Conservation (phyloP, 2,888 invertebrate species). For the Mythimna albipuncta region DNA sequence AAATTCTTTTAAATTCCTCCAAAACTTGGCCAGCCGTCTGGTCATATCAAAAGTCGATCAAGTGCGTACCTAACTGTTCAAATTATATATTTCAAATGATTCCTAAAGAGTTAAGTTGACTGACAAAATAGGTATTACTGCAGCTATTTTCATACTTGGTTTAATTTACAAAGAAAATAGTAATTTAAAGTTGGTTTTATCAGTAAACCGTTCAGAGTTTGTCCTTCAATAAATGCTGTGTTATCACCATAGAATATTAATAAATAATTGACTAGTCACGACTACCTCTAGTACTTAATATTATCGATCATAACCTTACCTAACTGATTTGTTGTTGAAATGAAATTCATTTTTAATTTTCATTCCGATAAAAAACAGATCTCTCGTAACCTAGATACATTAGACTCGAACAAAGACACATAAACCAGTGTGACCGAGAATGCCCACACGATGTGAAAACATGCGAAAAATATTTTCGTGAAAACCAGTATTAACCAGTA, state of each 20-base stretch:
- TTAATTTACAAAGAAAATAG: not conserved
- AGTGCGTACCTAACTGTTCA: not conserved
- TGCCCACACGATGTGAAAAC: not conserved
- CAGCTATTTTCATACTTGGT: not conserved
- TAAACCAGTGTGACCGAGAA: conserved; percentile 7
- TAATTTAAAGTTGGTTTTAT: not conserved
- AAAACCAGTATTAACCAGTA: conserved; percentile 20
- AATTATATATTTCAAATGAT: not conserved
- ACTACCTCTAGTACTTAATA: not conserved
- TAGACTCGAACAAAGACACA: conserved; percentile 7
- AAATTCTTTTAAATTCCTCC: not conserved
- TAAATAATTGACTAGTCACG: conserved; percentile 12
- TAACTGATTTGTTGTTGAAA: conserved; percentile 3
- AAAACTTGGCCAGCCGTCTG: not conserved
- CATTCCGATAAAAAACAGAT: not conserved
- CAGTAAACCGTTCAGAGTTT: conserved; percentile 1
- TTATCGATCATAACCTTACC: conserved; percentile 6
- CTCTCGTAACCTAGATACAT: conserved; percentile 10
- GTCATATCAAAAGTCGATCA: not conserved
- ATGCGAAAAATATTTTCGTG: conserved; percentile 3
- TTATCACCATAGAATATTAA: conserved; percentile 2
- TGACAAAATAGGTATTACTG: not conserved
- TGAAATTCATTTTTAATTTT: not conserved
- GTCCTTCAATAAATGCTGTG: conserved; percentile 12
- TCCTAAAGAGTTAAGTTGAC: too few relatives aligned